These are phyloP conservation scores for Pempheris klunzingeri DNA, from an alignment of 2,797 vertebrate species.

Conservation along the genomic window DNA sequence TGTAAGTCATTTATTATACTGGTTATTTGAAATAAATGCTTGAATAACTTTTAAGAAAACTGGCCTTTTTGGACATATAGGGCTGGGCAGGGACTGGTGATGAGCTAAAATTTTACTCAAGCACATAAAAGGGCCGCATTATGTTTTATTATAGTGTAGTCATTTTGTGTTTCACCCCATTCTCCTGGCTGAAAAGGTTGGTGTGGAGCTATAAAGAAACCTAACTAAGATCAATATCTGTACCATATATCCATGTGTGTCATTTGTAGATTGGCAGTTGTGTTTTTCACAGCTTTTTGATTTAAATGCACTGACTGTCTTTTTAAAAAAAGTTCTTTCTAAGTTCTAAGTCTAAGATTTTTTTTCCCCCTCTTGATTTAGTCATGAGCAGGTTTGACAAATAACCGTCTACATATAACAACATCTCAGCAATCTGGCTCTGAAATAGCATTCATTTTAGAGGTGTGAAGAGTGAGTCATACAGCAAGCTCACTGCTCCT, in stretches of 20 bases:
- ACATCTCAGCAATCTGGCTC: constrained; percentile 5
- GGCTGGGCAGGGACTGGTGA: neutral
- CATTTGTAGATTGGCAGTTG: neutral
- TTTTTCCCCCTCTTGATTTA: neutral
- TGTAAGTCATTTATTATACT: neutral
- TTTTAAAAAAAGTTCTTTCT: neutral
- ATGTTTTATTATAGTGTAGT: constrained; percentile 14
- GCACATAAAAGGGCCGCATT: constrained; percentile 14
- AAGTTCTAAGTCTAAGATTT: neutral
- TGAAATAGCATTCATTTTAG: neutral
- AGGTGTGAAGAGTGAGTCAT: constrained; percentile 35
- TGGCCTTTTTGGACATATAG: neutral
- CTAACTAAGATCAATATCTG: neutral
- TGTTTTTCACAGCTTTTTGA: neutral
- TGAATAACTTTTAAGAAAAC: neutral
- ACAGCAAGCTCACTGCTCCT: constrained; percentile 5
- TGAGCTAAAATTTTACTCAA: constrained; percentile 3
- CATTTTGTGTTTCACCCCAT: neutral
- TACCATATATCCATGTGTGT: neutral
- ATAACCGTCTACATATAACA: neutral
- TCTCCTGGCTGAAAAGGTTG: too few relatives aligned
- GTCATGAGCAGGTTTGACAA: neutral
- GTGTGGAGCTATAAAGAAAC: neutral
- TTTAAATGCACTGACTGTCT: neutral
- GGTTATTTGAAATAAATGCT: neutral